phyloP scores from a whole-genome alignment of 35 echinoderm and acorn worm genomes.

The Holothuria glaberrima region DNA sequence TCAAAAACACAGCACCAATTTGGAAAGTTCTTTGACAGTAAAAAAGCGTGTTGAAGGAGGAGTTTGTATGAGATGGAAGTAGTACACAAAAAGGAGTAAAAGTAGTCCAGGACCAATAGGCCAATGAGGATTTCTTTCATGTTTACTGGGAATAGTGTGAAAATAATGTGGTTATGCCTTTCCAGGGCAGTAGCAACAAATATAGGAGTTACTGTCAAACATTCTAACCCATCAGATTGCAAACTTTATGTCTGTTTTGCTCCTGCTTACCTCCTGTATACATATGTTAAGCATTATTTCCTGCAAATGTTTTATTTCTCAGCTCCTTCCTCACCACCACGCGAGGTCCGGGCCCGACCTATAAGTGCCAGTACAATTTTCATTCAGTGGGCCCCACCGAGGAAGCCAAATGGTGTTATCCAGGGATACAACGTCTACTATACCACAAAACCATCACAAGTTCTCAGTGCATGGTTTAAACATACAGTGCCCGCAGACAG shows the following conservation, averaged over 20 bases:
- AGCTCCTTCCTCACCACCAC: slow-evolving; percentile 82
- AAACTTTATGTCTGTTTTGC: neutral
- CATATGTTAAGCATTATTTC: too few relatives aligned
- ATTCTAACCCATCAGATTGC: too few relatives aligned
- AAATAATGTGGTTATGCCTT: neutral
- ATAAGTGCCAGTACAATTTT: slow-evolving; percentile 93
- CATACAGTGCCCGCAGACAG: slow-evolving; percentile 38
- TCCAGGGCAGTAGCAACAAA: neutral
- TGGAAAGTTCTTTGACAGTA: too few relatives aligned
- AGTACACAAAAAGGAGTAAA: too few relatives aligned
- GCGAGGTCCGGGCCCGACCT: slow-evolving; percentile 77
- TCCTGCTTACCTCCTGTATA: too few relatives aligned
- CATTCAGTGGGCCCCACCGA: slow-evolving; percentile 83
- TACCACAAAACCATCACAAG: slow-evolving; percentile 72
- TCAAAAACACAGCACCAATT: too few relatives aligned
- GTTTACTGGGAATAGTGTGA: neutral
- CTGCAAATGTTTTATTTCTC: slow-evolving; percentile 12
- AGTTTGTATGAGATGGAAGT: too few relatives aligned
- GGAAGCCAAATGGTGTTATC: slow-evolving; percentile 81
- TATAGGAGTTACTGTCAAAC: too few relatives aligned
- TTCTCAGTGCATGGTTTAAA: slow-evolving; percentile 72
- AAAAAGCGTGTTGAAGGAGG: too few relatives aligned
- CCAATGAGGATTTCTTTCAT: neutral
- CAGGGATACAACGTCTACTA: slow-evolving; percentile 91
- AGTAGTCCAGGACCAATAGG: too few relatives aligned